Evolutionary conservation across 2,113 vertebrate species (phyloP).

Genomic region (Leptocoma aspasia): DNA sequence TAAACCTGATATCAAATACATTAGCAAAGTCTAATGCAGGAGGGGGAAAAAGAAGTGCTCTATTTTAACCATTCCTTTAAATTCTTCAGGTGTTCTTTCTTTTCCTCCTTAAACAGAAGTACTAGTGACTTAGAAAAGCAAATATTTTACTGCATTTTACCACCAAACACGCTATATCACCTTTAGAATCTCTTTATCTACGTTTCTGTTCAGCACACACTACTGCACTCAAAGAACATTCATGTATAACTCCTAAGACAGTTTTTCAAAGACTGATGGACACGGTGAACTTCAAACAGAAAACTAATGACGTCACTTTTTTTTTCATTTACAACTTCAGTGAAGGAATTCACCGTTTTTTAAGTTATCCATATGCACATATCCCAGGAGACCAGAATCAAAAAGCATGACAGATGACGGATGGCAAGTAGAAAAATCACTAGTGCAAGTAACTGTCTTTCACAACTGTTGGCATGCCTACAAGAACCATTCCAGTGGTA

Average conservation of each 20-base stretch:
- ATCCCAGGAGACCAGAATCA: background rate
- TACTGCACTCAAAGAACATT: background rate
- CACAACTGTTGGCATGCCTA: background rate
- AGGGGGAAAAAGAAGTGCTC: rapidly evolving
- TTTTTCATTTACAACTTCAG: background rate
- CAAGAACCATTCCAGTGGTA: background rate
- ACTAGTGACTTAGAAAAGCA: background rate
- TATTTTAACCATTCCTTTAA: background rate
- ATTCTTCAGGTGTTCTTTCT: background rate
- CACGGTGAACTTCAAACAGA: background rate
- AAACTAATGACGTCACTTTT: background rate
- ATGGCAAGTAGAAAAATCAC: background rate
- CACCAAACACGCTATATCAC: background rate
- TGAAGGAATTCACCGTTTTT: background rate
- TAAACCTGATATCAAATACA: background rate
- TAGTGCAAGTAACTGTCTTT: rapidly evolving
- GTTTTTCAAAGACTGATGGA: background rate
- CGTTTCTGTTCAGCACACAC: background rate
- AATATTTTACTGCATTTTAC: background rate
- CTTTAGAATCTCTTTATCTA: background rate
- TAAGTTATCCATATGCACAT: background rate
- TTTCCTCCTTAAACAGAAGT: background rate
- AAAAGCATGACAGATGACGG: background rate
- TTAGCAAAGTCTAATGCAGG: background rate
- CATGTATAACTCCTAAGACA: background rate